These are phyloP conservation scores for Spheniscus humboldti DNA, from an alignment of 2,797 vertebrate genomes.

Conservation along the genomic window DNA sequence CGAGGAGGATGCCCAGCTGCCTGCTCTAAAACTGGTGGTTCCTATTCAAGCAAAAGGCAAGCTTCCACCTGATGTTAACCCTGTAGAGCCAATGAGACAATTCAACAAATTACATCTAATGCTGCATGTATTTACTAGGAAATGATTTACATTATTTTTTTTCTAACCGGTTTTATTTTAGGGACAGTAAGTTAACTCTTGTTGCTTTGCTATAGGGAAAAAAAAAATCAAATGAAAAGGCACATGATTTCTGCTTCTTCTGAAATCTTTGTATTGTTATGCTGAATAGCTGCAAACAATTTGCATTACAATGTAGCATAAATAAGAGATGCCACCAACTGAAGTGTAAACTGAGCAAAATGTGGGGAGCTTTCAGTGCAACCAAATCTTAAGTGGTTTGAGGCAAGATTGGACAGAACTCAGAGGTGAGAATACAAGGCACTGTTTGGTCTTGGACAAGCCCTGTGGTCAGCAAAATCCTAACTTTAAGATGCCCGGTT, in stretches of 20 bases:
- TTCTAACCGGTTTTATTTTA: neutral
- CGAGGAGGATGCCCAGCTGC: neutral
- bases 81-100: neutral
- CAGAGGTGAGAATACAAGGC: neutral
- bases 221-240: neutral
- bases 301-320: slow-evolving; percentile 14
- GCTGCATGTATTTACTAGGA: neutral
- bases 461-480: neutral
- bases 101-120: neutral
- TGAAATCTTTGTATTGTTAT: neutral
- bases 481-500: neutral
- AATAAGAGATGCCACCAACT: neutral
- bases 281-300: slow-evolving; percentile 15
- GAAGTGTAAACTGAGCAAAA: slow-evolving; percentile 11
- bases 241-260: neutral
- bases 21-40: neutral
- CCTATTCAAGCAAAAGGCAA: neutral
- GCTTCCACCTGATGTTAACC: neutral
- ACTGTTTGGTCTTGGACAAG: neutral
- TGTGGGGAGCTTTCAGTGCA: neutral
- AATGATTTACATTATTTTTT: neutral
- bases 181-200: neutral
- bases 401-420: neutral
- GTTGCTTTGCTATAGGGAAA: neutral
- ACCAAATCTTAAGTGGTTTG: accelerated